Base-by-base conservation (phyloP, 2,797 vertebrate genomes). In the Neosilurus hyrtlii region DNA sequence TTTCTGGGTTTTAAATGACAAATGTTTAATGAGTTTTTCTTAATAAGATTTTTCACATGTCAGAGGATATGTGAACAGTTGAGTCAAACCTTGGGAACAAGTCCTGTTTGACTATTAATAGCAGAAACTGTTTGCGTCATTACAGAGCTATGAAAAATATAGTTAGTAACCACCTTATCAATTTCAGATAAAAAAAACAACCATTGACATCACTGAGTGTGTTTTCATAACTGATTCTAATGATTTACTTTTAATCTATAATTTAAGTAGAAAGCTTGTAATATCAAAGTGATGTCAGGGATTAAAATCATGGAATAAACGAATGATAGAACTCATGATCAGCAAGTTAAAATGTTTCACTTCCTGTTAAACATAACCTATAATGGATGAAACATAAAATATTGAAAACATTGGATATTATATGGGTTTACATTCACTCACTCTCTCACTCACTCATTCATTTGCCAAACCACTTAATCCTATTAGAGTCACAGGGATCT, bases 71-170 rank as follows among this genome's bases (percentile, higher is more conserved):
- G 37, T 71, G 43, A 71, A 68, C 9, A 10, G 51, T 9, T 73
- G 51, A 51, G 70, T 71, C 43, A 71, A 72, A 26, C 70, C 49
- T 26, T 26, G 49, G 43, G 22, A 24, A 54, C 49, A 51, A 73
- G 70, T 54, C 51, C 16, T 73, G 24, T 52, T 73, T 54, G 51
- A 54, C 70, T 73, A 54, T 73, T 26, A 54, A 26, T 52, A 72
- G 68, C 12, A 3, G 14, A 54, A 54, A 73, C 7, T 54, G n/a
- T 73, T 54, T 73, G 70, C 14, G 15, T 54, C n/a, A 26, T 54
- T 54, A 54, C n/a, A 18, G 51, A 26, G 8, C n/a, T 54, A 54
- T 72, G 70, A 73, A 73, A 26, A 54, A 73, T 26, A 26, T 14
- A 54, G 15, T 37, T 73, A 26, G 15, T 54, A 18, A 24, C n/a